phyloP scores from a whole-genome alignment of 2,113 vertebrate genomes.

The Abramis brama region DNA sequence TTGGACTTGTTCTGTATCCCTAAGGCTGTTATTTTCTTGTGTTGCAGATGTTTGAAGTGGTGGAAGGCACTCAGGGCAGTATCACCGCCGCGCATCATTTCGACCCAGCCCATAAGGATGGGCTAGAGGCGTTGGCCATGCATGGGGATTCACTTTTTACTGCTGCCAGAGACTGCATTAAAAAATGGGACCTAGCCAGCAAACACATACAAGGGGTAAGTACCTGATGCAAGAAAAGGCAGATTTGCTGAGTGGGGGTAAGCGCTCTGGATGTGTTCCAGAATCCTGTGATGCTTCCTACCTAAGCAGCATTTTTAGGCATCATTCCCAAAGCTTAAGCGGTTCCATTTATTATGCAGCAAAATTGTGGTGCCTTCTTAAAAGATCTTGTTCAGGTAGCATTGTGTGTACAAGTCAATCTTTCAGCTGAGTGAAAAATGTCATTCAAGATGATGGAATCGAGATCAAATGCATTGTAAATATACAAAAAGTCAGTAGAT shows the following conservation, averaged over 20 bases:
- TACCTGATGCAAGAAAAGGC: neutral
- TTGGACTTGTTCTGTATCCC: neutral
- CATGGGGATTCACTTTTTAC: constrained; percentile 88
- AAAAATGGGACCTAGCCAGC: constrained; percentile 91
- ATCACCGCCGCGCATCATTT: constrained; percentile 86
- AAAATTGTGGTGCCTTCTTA: neutral
- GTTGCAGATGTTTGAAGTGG: constrained; percentile 92
- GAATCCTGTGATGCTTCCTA: neutral
- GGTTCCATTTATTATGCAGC: neutral
- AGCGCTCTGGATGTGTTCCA: neutral
- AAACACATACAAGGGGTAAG: constrained; percentile 89
- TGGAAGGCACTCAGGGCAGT: constrained; percentile 90
- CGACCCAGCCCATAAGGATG: constrained; percentile 90
- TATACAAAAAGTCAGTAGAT: neutral
- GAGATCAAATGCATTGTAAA: neutral
- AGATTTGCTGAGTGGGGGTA: neutral
- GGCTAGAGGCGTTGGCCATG: constrained; percentile 86
- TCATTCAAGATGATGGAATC: neutral
- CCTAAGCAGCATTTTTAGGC: constrained; percentile 6
- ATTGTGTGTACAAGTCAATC: neutral
- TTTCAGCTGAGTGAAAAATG: neutral
- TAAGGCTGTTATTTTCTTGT: constrained; percentile 18
- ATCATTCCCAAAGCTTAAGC: neutral
- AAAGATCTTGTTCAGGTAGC: neutral
- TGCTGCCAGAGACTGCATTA: constrained; percentile 91